Base-by-base conservation (phyloP, 2,113 vertebrate genomes). In the Sylvilagus bachmani region DNA sequence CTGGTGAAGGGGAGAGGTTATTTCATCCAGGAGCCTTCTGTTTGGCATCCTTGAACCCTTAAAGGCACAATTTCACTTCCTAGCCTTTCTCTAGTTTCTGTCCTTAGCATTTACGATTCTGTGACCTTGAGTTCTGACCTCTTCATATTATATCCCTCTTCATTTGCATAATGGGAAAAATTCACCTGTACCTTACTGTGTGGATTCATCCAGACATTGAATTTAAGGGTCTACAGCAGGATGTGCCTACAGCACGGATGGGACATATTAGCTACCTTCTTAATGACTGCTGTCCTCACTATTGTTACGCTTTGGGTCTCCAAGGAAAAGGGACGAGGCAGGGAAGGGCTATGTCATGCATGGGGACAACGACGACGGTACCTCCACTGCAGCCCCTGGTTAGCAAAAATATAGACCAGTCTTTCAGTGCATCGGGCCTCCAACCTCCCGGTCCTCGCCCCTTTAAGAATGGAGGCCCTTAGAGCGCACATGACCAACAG, bases 31-130 rank as follows among this genome's bases (percentile, higher is more conserved):
- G 13, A 89, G 13, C 33, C 77, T 38, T 64, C 33, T 64, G 61
- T 90, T 51, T 44, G 90, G 70, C 8, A 8, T 55, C 36, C 71
- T 85, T 73, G 89, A 53, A n/a, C n/a, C 38, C n/a, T 70, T 16
- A 6, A 89, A 93, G 82, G 38, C 36, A 77, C 5, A 69, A 17
- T 33, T 93, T 69, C 73, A 11, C 77, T 93, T 78, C 64, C 81
- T 88, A 80, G 84, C 36, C 38, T 70, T 78, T 86, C 53, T 67
- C 21, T 36, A 2, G 71, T 86, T 74, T 64, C 58, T 66, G 33
- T 21, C 67, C 77, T 86, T 77, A 51, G 58, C 33, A 79, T 69
- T 62, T 81, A 33, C 24, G 69, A 74, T 24, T 80, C 93, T 61
- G 44, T 83, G 44, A 86, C 29, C 21, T 10, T 74, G 53, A 78